phyloP scores from a whole-genome alignment of 2,888 invertebrate species.

The Nephrocerus scutellatus region DNA sequence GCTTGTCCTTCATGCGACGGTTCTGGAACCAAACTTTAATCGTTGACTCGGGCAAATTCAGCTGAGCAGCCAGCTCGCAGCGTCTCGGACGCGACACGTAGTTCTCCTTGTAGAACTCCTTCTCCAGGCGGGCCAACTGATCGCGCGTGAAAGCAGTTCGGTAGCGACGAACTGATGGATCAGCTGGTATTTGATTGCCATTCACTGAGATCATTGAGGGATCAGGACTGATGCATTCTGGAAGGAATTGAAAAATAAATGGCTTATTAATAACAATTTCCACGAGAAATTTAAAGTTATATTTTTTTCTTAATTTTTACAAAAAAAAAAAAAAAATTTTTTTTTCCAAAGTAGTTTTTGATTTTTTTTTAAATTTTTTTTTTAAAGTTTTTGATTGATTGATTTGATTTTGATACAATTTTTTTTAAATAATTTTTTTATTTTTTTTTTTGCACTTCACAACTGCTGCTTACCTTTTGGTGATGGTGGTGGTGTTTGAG shows the following conservation, averaged over 20 bases:
- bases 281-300: neutral
- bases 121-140: conserved; percentile 84
- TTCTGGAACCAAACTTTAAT: conserved; percentile 96
- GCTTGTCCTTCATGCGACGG: conserved; percentile 69
- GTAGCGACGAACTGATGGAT: conserved; percentile 76
- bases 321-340: neutral
- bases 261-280: neutral
- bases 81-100: conserved; percentile 93
- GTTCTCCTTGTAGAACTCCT: conserved; percentile 94
- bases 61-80: conserved; percentile 87
- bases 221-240: conserved; percentile 50
- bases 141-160: conserved; percentile 96
- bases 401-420: neutral
- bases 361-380: conserved; percentile 2
- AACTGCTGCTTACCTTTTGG: conserved; percentile 52
- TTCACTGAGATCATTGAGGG: conserved; percentile 36
- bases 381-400: neutral
- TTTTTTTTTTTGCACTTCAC: conserved; percentile 20
- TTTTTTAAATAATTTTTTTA: neutral
- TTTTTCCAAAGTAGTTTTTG: neutral
- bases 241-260: conserved; percentile 16
- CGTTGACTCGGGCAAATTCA: conserved; percentile 92
- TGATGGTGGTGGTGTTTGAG: conserved; percentile 50
- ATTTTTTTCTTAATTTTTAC: neutral
- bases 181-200: conserved; percentile 48